Conservation (phyloP, 2,113 vertebrate species). For the Sinocyclocheilus grahami region DNA sequence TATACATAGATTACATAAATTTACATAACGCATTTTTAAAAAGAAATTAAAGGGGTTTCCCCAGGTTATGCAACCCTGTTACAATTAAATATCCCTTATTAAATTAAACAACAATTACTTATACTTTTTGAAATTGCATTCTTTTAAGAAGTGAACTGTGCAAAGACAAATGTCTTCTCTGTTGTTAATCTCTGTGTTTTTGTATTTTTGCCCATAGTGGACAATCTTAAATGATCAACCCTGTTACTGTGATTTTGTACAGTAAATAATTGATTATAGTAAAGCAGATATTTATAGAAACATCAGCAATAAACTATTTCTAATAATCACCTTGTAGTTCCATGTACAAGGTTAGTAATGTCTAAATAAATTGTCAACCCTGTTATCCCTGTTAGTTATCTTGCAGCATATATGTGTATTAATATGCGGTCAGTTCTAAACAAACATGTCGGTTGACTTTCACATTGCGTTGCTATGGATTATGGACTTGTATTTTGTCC, state of each 20-base stretch:
- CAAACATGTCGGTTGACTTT: no score
- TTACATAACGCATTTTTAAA: not conserved
- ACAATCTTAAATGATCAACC: not conserved
- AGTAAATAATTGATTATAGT: not conserved
- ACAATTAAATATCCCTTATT: not conserved
- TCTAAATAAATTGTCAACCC: not conserved
- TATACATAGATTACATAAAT: not conserved
- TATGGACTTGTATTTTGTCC: no score
- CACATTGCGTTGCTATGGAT: no score
- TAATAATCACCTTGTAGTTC: not conserved
- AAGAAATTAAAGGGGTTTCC: not conserved
- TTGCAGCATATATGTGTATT: not conserved
- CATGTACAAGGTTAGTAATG: not conserved
- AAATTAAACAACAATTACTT: not conserved
- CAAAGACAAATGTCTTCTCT: not conserved
- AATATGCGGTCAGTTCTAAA: no score
- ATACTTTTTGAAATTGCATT: not conserved
- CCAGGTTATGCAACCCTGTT: not conserved
- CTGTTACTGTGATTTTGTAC: not conserved
- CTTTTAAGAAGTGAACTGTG: not conserved
- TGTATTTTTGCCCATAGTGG: not conserved
- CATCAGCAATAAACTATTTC: not conserved
- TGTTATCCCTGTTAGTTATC: not conserved
- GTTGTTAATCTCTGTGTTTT: not conserved
- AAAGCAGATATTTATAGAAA: not conserved